Evolutionary conservation across 2,113 vertebrate species (phyloP), one percentile per base, ranked within the genome.

Genomic region (Rostratula benghalensis): DNA sequence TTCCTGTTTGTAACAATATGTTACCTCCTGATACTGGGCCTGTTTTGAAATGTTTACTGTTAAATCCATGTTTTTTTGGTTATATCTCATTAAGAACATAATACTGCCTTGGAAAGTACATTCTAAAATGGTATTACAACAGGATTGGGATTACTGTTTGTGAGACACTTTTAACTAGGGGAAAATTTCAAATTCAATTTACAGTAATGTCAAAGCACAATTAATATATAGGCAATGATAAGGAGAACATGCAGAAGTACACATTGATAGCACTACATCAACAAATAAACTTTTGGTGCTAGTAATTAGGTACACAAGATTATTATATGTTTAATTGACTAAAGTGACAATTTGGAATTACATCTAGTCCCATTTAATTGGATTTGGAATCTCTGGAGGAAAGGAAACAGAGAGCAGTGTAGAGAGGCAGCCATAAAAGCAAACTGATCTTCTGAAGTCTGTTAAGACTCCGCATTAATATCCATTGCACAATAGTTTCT

Each of bases 251-350:
- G 85, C 65, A 91, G 93, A 92, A 91, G 60, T 97, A 97, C 95
- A 96, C 83, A 89, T 25, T 94, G 97, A 98, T 98, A 97, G 93
- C 94, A 95, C 94, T 96, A 88, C 97, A 97, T 97, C 97, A 97
- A 97, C 97, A 98, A 98, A 98, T 98, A 98, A 98, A 98, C 94
- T 97, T 98, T 98, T 93, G 95, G 97, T 97, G 86, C 96, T 96
- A 87, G 97, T 98, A 97, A 98, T 98, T 98, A 98, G 96, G 97
- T 98, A 96, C 97, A 98, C 96, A 97, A 97, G 97, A 98, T 98
- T 98, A 98, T 98, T 98, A 98, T 97, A 98, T 98, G 97, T 98
- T 98, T 98, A 98, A 98, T 97, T 98, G 98, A 98, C 97, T 98
- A 97, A 98, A 91, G 97, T 98, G 97, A 98, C 98, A 98, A 98